Evolutionary conservation across 2,113 vertebrate species (phyloP).

Genomic region (Dipodomys ordii): DNA sequence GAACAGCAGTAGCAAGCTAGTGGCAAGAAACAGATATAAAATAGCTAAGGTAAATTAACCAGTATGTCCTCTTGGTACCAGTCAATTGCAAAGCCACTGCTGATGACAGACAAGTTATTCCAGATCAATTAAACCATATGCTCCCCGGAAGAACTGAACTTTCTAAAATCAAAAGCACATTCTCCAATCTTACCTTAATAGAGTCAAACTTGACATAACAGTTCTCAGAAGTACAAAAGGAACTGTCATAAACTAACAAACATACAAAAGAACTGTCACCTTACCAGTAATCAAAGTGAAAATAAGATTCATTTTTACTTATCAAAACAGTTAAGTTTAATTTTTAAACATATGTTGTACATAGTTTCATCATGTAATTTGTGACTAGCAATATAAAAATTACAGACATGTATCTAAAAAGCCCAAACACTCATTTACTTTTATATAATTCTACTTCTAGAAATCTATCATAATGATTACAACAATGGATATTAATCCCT

Average conservation of each 20-base stretch:
- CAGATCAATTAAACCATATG: not conserved
- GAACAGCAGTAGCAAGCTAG: not conserved
- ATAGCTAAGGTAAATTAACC: accelerated
- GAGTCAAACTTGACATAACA: not conserved
- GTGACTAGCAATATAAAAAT: not conserved
- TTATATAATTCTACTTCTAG: not conserved
- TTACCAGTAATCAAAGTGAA: not conserved
- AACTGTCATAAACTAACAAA: not conserved
- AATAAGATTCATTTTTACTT: not conserved
- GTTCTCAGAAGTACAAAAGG: not conserved
- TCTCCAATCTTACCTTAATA: not conserved
- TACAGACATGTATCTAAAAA: not conserved
- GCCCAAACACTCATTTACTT: not conserved
- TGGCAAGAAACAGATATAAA: too few relatives aligned
- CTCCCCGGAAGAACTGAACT: not conserved
- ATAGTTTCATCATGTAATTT: not conserved
- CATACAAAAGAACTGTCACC: conserved; percentile 29
- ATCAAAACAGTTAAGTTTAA: not conserved
- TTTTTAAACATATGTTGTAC: not conserved
- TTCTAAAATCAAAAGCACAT: not conserved
- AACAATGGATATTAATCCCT: not conserved
- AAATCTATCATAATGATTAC: not conserved
- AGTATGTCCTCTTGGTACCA: too few relatives aligned
- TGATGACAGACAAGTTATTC: accelerated
- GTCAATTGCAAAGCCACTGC: too few relatives aligned